Conservation (phyloP, 2,113 vertebrate species). For the Pampusana beccarii region DNA sequence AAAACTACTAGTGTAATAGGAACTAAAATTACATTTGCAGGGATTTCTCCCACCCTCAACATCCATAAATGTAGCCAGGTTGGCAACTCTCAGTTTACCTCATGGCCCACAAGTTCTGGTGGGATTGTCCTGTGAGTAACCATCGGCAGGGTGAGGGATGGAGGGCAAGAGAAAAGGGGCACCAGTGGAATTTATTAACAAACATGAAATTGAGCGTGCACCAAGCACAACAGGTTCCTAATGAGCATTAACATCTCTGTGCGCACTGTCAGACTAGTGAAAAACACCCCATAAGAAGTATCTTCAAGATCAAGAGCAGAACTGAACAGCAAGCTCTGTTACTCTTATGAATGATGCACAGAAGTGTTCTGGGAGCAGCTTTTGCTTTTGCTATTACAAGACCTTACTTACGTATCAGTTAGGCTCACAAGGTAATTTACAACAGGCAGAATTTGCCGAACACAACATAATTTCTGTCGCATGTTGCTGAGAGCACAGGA, state of each 20-base stretch:
- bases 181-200: not conserved
- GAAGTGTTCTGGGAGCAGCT: not conserved
- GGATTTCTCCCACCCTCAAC: not conserved
- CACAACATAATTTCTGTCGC: not conserved
- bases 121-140: not conserved
- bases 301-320: not conserved
- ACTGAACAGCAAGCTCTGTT: not conserved
- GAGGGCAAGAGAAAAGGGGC: not conserved
- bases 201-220: rapidly evolving
- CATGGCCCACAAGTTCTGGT: rapidly evolving
- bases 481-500: not conserved
- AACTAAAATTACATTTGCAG: not conserved
- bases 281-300: not conserved
- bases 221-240: not conserved
- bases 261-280: not conserved
- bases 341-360: not conserved
- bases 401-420: not conserved
- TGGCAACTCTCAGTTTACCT: not conserved
- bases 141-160: not conserved
- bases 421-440: not conserved
- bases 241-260: not conserved
- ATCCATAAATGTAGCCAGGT: not conserved
- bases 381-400: not conserved
- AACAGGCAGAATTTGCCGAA: not conserved
- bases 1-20: not conserved